Base-by-base conservation (phyloP, 2,888 invertebrate species). In the Baccha elongata region DNA sequence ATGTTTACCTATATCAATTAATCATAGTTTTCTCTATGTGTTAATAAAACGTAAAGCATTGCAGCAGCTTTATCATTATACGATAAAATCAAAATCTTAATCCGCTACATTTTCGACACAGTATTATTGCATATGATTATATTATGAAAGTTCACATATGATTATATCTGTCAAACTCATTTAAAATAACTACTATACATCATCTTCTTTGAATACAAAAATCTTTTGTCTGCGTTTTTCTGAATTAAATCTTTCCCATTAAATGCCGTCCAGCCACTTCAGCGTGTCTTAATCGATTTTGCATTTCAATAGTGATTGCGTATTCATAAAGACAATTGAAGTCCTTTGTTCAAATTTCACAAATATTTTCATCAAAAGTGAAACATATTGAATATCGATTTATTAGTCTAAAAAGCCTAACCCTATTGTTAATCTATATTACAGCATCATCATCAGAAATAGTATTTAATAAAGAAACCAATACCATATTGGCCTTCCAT, bases 401-500 rank as follows among this genome's bases (percentile, higher is more conserved):
- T 1, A 32, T 32, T 35, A 32, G 6, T 35, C n/a, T 7, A 23
- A n/a, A 46, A 32, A 19, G 8, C 6, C 10, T 10, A 3, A 3
- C 8, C 29, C 8, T 10, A 26, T 6, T 26, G 1, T 15, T 46
- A 23, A 50, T 50, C 15, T 1, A 55, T 8, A 35, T 3, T 7
- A 23, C 23, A 55, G 37, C 23, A 23, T 23, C 37, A 13, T 13
- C n/a, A 13, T 7, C 1, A 37, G 37, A 23, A 19, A n/a, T 13
- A 37, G 29, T 15, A 32, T 32, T 15, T 1, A 23, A 40, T 0
- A 55, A 53, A 69, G 62, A 55, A 68, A 40, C 53, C 40, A 23
- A 74, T 44, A 17, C 10, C 2, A 42, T 26, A 23, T 8, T 48
- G 52, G 69, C 80, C 80, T 81, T 81, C 69, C 7, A 23, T 11